These are phyloP conservation scores for Scartelaos histophorus DNA, from an alignment of 2,113 vertebrate genomes.

Conservation along the genomic window DNA sequence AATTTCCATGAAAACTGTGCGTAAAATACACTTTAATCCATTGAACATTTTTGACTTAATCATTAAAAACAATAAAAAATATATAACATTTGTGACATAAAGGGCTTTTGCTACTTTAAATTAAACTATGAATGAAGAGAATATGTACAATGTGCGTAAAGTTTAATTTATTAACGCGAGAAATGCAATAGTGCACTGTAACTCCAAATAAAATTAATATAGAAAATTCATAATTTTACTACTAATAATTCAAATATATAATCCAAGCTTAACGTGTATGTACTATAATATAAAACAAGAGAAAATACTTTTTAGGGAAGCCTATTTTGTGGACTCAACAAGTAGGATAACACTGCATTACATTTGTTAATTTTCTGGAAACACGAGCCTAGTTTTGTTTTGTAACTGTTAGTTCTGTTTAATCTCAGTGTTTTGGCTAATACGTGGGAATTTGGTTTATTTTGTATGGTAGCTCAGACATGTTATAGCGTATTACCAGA, in stretches of 20 bases:
- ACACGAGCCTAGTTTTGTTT: background rate
- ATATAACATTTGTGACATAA: conserved; percentile 15
- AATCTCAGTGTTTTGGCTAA: background rate
- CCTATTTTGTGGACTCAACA: background rate
- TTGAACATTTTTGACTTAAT: too few species aligned
- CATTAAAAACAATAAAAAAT: too few species aligned
- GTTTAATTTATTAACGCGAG: conserved; percentile 22
- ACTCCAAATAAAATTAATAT: background rate
- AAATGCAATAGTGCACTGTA: background rate
- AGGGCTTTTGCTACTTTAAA: conserved; percentile 13
- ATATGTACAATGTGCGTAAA: conserved; percentile 24
- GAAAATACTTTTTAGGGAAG: background rate
- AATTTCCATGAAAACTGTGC: background rate
- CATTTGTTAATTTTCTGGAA: background rate
- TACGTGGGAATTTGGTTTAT: background rate
- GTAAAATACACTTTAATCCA: background rate
- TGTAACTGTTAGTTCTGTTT: background rate
- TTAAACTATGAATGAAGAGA: background rate
- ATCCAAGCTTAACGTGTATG: background rate
- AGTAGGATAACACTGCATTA: background rate
- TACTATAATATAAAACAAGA: background rate
- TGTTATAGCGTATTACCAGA: background rate
- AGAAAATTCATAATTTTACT: too few species aligned
- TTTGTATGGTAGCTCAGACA: background rate
- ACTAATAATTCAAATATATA: background rate